Base-by-base conservation (phyloP, 2,797 vertebrate species). In the Acomys russatus region DNA sequence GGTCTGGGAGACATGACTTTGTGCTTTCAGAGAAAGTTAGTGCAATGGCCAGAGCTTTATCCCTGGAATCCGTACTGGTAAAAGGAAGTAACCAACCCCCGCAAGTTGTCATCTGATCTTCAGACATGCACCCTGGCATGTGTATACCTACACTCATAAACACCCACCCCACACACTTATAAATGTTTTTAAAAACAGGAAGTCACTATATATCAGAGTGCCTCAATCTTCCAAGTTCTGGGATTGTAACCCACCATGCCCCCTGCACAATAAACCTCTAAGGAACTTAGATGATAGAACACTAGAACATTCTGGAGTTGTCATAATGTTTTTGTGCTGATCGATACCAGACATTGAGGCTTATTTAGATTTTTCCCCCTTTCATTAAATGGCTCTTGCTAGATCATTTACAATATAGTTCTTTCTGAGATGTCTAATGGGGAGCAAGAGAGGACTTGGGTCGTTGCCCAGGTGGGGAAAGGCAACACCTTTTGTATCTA, bases 281-380 rank as follows among this genome's bases (percentile, higher is more conserved):
- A 84, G 35, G 7, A 4, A 35, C 35, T 20, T 83, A 35, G 11
- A 20, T 18, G 54, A n/a, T 2, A 89, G 54, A 78, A 79, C 23
- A 6, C 22, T n/a, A 64, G 17, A n/a, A 25, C 76, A 38, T 51
- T 85, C 76, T 77, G 63, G 44, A 82, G 66, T 11, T 38, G 38
- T 59, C 54, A 14, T 35, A 28, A 28, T 25, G 51, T 94, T 51
- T 79, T 91, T 84, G 1, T 88, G 33, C 86, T 87, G 9, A 23
- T 30, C 96, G 90, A 86, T 17, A 59, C 88, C 70, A 20, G 63
- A 94, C 49, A 96, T 76, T 77, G 11, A 94, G 54, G 35, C 14
- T n/a, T 93, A 86, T 79, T 71, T 59, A 85, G 56, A 64, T 94
- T 82, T 49, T 86, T 33, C 38, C 33, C 86, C 88, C 76, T 22